These are phyloP conservation scores for Pterocles burchelli DNA, from an alignment of 2,113 vertebrate species.

Conservation along the genomic window DNA sequence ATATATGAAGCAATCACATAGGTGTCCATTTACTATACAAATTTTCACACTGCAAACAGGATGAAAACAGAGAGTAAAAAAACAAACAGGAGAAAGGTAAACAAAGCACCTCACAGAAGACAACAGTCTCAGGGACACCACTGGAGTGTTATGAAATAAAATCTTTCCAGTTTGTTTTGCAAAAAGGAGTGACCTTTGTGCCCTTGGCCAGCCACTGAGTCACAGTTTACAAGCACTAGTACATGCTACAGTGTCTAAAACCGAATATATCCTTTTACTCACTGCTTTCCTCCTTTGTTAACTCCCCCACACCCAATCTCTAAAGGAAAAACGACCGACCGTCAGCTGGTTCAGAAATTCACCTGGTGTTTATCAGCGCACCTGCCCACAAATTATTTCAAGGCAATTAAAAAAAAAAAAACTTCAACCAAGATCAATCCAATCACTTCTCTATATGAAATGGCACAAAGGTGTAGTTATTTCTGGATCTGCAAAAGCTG, in stretches of 20 bases:
- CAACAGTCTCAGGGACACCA: background rate
- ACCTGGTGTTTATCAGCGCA: background rate
- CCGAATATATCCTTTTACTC: background rate
- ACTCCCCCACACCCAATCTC: background rate
- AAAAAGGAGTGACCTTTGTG: background rate
- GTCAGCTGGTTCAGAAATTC: background rate
- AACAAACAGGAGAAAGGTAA: background rate
- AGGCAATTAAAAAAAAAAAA: background rate
- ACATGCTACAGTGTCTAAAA: background rate
- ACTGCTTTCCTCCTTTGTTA: background rate
- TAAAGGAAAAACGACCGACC: background rate
- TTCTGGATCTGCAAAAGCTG: background rate
- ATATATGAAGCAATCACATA: background rate
- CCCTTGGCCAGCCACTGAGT: background rate
- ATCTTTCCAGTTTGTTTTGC: background rate
- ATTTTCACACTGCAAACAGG: background rate
- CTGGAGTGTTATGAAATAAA: background rate
- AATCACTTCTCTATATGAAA: background rate
- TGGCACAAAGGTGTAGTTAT: background rate
- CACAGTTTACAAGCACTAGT: background rate
- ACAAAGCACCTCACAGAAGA: background rate
- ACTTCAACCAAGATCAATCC: background rate
- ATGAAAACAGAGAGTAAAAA: background rate
- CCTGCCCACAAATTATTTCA: background rate
- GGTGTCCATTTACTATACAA: background rate